Conservation (phyloP, 2,888 invertebrate species). For the Latheticus oryzae region DNA sequence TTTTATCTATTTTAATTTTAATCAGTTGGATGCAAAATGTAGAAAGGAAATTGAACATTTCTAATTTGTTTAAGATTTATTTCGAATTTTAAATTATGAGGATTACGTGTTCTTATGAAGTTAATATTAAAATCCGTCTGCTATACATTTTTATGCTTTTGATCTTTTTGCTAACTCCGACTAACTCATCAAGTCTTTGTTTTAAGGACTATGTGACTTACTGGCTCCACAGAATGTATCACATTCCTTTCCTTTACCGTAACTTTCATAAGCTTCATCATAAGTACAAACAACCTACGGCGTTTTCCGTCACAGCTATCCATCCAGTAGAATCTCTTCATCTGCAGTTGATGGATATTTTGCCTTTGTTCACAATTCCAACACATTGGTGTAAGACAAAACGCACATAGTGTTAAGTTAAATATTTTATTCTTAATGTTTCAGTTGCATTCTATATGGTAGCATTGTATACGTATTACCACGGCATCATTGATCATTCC, state of each 20-base stretch:
- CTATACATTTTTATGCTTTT: too few relatives aligned
- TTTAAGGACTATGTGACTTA: conserved; percentile 74
- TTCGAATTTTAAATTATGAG: too few relatives aligned
- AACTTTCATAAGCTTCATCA: conserved; percentile 81
- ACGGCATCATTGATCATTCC: conserved; percentile 81
- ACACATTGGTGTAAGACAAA: conserved; percentile 74
- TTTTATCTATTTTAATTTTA: too few relatives aligned
- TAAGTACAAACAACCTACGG: conserved; percentile 81
- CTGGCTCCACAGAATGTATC: conserved; percentile 75
- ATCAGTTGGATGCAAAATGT: too few relatives aligned
- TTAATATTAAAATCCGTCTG: too few relatives aligned
- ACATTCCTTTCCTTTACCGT: conserved; percentile 76
- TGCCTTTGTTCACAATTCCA: conserved; percentile 74
- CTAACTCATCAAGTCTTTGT: not conserved
- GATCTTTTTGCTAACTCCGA: too few relatives aligned
- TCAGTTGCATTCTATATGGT: conserved; percentile 65
- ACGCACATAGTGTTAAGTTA: conserved; percentile 9
- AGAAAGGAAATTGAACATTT: too few relatives aligned
- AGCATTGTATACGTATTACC: conserved; percentile 74
- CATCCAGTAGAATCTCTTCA: conserved; percentile 78
- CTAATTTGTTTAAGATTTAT: too few relatives aligned
- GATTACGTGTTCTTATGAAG: too few relatives aligned
- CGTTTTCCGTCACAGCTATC: conserved; percentile 80
- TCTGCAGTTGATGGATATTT: conserved; percentile 72
- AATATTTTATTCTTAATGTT: conserved; percentile 42